phyloP scores from a whole-genome alignment of 1,140 invertebrate genomes.

The Rhagoletis zephyria region DNA sequence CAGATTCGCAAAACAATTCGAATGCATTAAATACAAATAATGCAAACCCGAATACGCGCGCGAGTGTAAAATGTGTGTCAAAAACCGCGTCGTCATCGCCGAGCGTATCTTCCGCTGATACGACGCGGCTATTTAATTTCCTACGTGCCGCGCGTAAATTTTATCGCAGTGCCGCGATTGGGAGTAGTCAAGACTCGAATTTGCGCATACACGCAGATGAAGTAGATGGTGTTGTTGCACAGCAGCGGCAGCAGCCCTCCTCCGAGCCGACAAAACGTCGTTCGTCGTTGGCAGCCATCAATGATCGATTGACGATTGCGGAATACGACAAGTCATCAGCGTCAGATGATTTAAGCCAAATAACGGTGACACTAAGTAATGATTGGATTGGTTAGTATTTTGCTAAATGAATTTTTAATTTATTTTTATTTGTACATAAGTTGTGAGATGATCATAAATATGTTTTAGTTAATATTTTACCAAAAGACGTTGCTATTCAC shows the following conservation, averaged over 20 bases:
- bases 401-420: not conserved
- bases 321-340: conserved; percentile 13
- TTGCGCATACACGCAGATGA: not conserved
- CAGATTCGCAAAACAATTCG: not conserved
- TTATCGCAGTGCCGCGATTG: conserved; percentile 45
- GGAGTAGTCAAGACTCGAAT: not conserved
- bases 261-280: not conserved
- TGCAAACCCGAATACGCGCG: no score
- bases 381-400: conserved; percentile 71
- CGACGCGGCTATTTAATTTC: conserved; percentile 54
- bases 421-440: no score
- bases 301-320: conserved; percentile 7
- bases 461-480: no score
- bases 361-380: conserved; percentile 58
- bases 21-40: not conserved
- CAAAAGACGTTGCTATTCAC: no score
- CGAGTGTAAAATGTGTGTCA: conserved; percentile 7
- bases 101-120: conserved; percentile 5
- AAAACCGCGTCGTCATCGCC: not conserved
- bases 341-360: conserved; percentile 11
- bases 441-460: no score
- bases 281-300: not conserved
- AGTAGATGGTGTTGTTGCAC: not conserved
- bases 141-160: conserved; percentile 55
- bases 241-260: not conserved